phyloP scores from a whole-genome alignment of 2,888 invertebrate genomes.

The Parapristionchus giblindavisi region DNA sequence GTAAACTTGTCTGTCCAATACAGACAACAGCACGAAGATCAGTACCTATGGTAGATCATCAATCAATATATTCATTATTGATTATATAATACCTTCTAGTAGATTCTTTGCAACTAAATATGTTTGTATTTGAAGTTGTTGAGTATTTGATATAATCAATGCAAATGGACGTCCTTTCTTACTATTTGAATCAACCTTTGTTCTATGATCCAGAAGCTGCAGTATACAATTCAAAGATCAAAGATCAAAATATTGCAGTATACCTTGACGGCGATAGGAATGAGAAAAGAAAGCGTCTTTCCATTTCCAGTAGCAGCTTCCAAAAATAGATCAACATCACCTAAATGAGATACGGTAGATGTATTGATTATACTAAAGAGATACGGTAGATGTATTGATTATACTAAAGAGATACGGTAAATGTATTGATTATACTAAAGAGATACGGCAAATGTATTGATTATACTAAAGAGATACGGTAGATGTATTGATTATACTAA shows the following conservation, averaged over 20 bases:
- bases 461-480: too few relatives aligned
- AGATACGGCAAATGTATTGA: too few relatives aligned
- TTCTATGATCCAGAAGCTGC: not conserved
- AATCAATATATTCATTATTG: not conserved
- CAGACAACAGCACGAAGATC: not conserved
- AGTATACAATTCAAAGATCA: not conserved
- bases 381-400: not conserved
- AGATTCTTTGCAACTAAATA: not conserved
- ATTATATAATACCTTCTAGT: not conserved
- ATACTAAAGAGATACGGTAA: not conserved
- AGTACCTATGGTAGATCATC: too few relatives aligned
- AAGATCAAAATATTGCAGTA: not conserved
- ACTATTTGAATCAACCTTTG: not conserved
- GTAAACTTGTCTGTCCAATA: not conserved
- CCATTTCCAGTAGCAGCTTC: slow-evolving; percentile 37
- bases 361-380: not conserved
- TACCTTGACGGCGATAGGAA: slow-evolving; percentile 14
- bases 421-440: too few relatives aligned
- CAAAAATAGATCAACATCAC: slow-evolving; percentile 13
- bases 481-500: too few relatives aligned
- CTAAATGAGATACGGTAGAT: not conserved
- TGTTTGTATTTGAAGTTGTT: slow-evolving; percentile 23
- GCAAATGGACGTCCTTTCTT: slow-evolving; percentile 3
- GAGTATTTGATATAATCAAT: slow-evolving; percentile 34
- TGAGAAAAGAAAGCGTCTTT: slow-evolving; percentile 36